Conservation (phyloP, 2,797 vertebrate genomes). For the Adrianichthys oophorus region DNA sequence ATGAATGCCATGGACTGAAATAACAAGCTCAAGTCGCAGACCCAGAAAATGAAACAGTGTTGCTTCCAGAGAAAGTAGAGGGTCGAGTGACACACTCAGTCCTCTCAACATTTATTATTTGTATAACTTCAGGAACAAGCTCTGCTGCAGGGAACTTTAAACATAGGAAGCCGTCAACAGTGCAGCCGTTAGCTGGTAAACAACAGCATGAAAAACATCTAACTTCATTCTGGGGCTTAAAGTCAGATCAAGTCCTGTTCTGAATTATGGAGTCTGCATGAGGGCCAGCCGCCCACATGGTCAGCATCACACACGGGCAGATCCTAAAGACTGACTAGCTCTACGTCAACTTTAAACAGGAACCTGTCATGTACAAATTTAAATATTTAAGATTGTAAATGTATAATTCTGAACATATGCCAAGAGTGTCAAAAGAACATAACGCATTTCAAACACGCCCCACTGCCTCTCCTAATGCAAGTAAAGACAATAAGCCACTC, state of each 20-base stretch:
- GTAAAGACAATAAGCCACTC: slow-evolving; percentile 50
- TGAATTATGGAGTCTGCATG: slow-evolving; percentile 47
- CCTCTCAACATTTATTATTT: slow-evolving; percentile 6
- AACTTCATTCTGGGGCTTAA: slow-evolving; percentile 44
- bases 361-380: slow-evolving; percentile 29
- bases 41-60: slow-evolving; percentile 31
- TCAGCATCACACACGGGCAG: slow-evolving; percentile 62
- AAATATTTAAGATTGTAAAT: too few species aligned
- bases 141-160: slow-evolving; percentile 24
- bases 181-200: slow-evolving; percentile 43
- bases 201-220: slow-evolving; percentile 36
- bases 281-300: slow-evolving; percentile 51
- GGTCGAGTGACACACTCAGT: neutral
- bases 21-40: slow-evolving; percentile 46
- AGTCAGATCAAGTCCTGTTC: slow-evolving; percentile 40
- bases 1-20: slow-evolving; percentile 44
- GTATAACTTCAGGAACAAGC: slow-evolving; percentile 15
- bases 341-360: slow-evolving; percentile 39
- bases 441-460: slow-evolving; percentile 58
- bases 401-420: slow-evolving; percentile 26
- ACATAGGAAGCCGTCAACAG: slow-evolving; percentile 32
- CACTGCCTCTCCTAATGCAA: slow-evolving; percentile 58
- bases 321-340: slow-evolving; percentile 60
- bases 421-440: slow-evolving; percentile 27
- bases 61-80: slow-evolving; percentile 19